A percentile compares a stretch with the other conserved stretches of the same genome.
phyloP scores from a whole-genome alignment of 1,140 invertebrate species.

The Heliothis virescens region DNA sequence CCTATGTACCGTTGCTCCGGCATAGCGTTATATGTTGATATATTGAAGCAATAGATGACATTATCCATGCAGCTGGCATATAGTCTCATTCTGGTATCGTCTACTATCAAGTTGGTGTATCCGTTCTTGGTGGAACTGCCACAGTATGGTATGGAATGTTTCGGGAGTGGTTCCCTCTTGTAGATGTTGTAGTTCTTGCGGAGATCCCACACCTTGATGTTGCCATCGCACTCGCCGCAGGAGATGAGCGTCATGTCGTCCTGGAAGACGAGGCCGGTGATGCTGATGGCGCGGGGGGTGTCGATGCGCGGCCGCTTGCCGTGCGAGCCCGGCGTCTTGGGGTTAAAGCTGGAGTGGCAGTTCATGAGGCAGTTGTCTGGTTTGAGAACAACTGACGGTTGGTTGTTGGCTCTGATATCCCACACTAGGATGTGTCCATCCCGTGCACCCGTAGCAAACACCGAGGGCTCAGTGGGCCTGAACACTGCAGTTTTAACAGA shows the following conservation, averaged over 20 bases:
- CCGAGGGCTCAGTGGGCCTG: constrained; percentile 88
- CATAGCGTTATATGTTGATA: constrained; percentile 89
- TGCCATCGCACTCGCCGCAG: constrained; percentile 93
- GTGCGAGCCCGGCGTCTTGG: constrained; percentile 83
- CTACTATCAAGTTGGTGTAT: constrained; percentile 92
- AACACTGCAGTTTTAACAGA: constrained; percentile 93
- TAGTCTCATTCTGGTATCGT: constrained; percentile 89
- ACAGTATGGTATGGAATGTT: constrained; percentile 90
- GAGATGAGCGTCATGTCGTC: constrained; percentile 92
- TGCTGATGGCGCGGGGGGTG: constrained; percentile 81
- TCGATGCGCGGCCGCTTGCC: constrained; percentile 76
- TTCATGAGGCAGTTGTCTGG: constrained; percentile 89
- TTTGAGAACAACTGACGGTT: constrained; percentile 82
- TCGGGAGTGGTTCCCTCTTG: constrained; percentile 90
- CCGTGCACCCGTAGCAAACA: constrained; percentile 94
- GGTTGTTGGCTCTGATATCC: constrained; percentile 89
- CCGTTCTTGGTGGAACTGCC: constrained; percentile 90
- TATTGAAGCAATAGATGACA: constrained; percentile 94
- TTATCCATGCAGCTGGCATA: constrained; percentile 96
- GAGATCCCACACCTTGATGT: constrained; percentile 95
- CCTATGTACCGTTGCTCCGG: constrained; percentile 89
- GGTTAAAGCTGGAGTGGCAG: constrained; percentile 86
- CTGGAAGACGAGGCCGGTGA: constrained; percentile 93
- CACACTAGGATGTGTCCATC: constrained; percentile 95
- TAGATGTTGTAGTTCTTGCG: constrained; percentile 91